These are phyloP conservation scores for Microtus montanus DNA, from an alignment of 2,113 vertebrate species.

Conservation along the genomic window DNA sequence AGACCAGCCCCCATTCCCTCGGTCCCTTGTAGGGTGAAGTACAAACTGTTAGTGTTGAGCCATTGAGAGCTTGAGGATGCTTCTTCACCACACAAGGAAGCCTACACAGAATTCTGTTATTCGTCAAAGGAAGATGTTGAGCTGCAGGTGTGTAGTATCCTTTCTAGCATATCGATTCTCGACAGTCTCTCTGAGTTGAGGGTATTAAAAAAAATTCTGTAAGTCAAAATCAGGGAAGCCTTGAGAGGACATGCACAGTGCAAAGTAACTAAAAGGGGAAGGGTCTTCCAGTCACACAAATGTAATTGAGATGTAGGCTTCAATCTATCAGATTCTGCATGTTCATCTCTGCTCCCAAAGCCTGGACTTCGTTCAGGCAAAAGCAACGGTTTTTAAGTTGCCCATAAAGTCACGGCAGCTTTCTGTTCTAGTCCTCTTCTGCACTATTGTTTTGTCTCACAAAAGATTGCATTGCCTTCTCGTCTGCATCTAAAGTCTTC, in stretches of 20 bases:
- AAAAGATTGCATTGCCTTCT: not conserved
- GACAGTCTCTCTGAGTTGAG: not conserved
- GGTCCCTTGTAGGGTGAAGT: not conserved
- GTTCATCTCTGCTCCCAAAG: not conserved
- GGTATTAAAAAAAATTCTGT: not conserved
- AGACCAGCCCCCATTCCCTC: fast-evolving
- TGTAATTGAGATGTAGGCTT: not conserved
- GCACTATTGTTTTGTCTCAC: not conserved
- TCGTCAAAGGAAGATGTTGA: not conserved
- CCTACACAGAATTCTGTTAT: not conserved
- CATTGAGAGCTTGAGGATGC: not conserved
- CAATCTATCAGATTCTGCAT: fast-evolving
- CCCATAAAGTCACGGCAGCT: not conserved
- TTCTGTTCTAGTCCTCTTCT: not conserved
- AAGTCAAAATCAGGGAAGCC: not conserved
- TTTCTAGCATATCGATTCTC: not conserved
- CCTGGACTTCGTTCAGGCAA: not conserved
- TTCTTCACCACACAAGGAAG: not conserved
- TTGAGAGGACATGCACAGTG: not conserved
- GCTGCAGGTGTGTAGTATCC: not conserved
- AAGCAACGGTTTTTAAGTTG: not conserved
- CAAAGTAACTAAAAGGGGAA: not conserved
- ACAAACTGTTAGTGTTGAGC: not conserved
- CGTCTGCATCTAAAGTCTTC: not conserved
- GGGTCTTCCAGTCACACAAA: not conserved